Conservation (phyloP, 2,888 invertebrate species). For the Merodon equestris region DNA sequence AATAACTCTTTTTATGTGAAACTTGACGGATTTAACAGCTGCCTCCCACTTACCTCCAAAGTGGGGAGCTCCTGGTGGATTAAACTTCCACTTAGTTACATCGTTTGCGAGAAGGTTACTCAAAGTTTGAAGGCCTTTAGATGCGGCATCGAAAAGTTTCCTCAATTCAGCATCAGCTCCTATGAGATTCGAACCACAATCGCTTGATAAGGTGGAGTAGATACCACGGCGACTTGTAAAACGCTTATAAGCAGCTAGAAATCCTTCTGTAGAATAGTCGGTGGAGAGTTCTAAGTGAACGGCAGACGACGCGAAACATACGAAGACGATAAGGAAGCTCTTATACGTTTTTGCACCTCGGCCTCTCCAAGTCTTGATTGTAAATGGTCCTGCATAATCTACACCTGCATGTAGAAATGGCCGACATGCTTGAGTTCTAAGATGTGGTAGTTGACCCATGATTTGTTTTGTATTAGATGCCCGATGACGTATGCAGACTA, state of each 20-base stretch:
- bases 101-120: conserved; percentile 32
- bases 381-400: conserved; percentile 69
- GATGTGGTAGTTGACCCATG: conserved; percentile 71
- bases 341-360: conserved; percentile 66
- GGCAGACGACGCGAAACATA: conserved; percentile 68
- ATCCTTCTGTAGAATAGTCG: conserved; percentile 68
- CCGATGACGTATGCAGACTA: conserved; percentile 7
- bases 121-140: conserved; percentile 16
- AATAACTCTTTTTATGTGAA: conserved; percentile 32
- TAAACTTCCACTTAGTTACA: conserved; percentile 71
- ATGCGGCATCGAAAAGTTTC: conserved; percentile 13
- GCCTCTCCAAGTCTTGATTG: conserved; percentile 36
- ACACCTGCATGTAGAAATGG: conserved; percentile 65
- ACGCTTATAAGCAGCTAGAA: conserved; percentile 70
- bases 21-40: conserved; percentile 32
- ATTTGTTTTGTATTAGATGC: conserved; percentile 40
- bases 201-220: conserved; percentile 69
- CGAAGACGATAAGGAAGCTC: conserved; percentile 70
- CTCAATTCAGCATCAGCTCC: conserved; percentile 68
- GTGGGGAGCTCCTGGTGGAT: conserved; percentile 38
- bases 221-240: conserved; percentile 71
- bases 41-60: conserved; percentile 36
- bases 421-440: conserved; percentile 29
- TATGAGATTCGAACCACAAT: conserved; percentile 72
- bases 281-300: conserved; percentile 31